Evolutionary conservation across 2,888 invertebrate species (phyloP), one percentile per base, ranked within the genome.

Genomic region (Temnothorax ravouxi): DNA sequence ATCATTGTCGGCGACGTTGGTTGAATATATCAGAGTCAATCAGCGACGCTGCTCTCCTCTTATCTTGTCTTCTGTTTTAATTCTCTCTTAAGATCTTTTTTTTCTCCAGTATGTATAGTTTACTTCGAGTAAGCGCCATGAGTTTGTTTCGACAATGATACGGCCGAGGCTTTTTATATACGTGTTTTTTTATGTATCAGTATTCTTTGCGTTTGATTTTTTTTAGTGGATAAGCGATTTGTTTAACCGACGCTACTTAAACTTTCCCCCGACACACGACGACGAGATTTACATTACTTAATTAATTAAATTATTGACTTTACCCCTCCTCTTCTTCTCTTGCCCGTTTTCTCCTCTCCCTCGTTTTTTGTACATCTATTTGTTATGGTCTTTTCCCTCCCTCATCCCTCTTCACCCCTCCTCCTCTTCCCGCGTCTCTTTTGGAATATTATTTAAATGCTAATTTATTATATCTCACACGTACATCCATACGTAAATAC

Each of bases 271-370:
- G 81, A 90, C 87, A 86, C 83, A 25, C 18, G 80, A 90, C 86
- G 89, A 89, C 87, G 92, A 92, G 88, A 91, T 87, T 87, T 90
- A 91, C 90, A 92, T 92, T 93, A 94, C 92, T 94, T 94, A 94
- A 93, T 93, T 92, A 92, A 52, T 92, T 93, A 93, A 94, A 93
- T 94, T 93, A 94, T 93, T 94, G 93, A 94, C 92, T 91, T 88
- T 88, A 82, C 66, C 25, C 21, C 44, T 59, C 8, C 38, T 71
- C n/a, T 21, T 44, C 29, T 59, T 47, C 41, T 47, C 29, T 47
- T 71, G 44, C 21, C 44, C 25, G 44, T 8, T 38, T 15, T 29
- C 25, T 50, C 34, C 50, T 38, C 25, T 18, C 29, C 34, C 21
- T 59, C 72, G 62, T 86, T 91, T 93, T 92, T 93, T 93, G 89